These are phyloP conservation scores for Zosterops lateralis DNA, from an alignment of 2,113 vertebrate genomes.

Conservation along the genomic window DNA sequence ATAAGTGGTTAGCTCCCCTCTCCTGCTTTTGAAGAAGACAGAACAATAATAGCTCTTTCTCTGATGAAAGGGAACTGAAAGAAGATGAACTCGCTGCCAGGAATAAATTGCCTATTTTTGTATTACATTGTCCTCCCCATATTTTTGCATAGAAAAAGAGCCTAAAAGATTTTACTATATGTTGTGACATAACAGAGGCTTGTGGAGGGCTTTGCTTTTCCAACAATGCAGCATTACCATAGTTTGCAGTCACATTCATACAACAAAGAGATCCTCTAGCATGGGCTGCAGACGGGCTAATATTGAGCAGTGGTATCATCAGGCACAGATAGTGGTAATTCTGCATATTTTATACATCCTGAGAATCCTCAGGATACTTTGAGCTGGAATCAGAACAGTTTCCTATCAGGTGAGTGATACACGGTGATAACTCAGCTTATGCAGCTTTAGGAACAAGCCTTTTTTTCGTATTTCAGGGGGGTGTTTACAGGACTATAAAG, in stretches of 20 bases:
- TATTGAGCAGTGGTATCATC: constrained; percentile 17
- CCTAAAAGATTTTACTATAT: constrained; percentile 34
- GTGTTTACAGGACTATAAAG: constrained; percentile 7
- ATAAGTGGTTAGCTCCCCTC: not conserved
- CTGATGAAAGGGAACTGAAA: constrained; percentile 29
- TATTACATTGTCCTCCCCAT: constrained; percentile 24
- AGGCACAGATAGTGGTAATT: not conserved
- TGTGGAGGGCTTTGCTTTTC: constrained; percentile 30
- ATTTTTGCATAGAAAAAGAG: constrained; percentile 40
- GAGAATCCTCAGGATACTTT: constrained; percentile 9
- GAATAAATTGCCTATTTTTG: constrained; percentile 54
- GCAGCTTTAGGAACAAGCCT: not conserved
- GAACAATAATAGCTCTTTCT: constrained; percentile 27
- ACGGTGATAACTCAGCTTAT: not conserved
- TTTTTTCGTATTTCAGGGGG: not conserved
- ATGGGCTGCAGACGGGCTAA: not conserved
- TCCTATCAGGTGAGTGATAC: constrained; percentile 8
- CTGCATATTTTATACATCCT: constrained; percentile 30
- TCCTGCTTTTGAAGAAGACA: constrained; percentile 31
- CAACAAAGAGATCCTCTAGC: constrained; percentile 31
- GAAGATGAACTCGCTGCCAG: constrained; percentile 38
- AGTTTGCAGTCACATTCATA: constrained; percentile 25
- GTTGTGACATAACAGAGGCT: constrained; percentile 54
- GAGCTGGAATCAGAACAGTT: not conserved
- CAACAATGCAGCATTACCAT: constrained; percentile 41